Percentiles rank a stretch among this genome's conserved stretches.
Conservation (phyloP, 92 coral and sea anemone genomes). For the Palythoa grandiflora region DNA sequence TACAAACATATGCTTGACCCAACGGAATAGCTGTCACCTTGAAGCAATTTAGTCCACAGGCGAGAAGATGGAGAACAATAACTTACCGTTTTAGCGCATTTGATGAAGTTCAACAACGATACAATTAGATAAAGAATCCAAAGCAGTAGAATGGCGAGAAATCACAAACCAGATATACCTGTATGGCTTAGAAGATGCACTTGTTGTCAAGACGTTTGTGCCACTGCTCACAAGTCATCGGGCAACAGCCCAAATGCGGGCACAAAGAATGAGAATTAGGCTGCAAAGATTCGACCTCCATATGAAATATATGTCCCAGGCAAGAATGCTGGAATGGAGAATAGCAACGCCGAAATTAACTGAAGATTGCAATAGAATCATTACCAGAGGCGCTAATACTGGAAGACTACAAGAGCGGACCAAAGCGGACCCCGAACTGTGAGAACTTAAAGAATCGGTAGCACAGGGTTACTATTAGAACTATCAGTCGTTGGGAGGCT, state of each 20-base stretch:
- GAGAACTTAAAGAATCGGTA: slow-evolving; percentile 10
- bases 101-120: too few relatives aligned
- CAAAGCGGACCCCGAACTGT: slow-evolving; percentile 7
- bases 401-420: slow-evolving; percentile 18
- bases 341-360: slow-evolving; percentile 60
- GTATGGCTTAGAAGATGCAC: slow-evolving; percentile 47
- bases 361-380: slow-evolving; percentile 41
- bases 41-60: slow-evolving; percentile 47
- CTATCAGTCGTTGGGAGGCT: too few relatives aligned
- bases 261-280: slow-evolving; percentile 38
- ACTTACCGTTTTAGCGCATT: slow-evolving; percentile 43
- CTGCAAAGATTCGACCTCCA: slow-evolving; percentile 53
- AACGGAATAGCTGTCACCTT: neutral
- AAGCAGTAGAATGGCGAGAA: slow-evolving; percentile 56
- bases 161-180: slow-evolving; percentile 54
- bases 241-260: slow-evolving; percentile 22
- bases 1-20: slow-evolving; percentile 7
- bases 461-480: slow-evolving; percentile 21
- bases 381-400: slow-evolving; percentile 16
- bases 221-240: slow-evolving; percentile 25
- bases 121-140: slow-evolving; percentile 31
- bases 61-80: slow-evolving; percentile 42
- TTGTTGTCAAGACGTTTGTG: slow-evolving; percentile 44
- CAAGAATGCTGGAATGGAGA: slow-evolving; percentile 46
- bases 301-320: slow-evolving; percentile 54